Conservation (phyloP, 1,140 invertebrate genomes). For the Ostrea edulis region DNA sequence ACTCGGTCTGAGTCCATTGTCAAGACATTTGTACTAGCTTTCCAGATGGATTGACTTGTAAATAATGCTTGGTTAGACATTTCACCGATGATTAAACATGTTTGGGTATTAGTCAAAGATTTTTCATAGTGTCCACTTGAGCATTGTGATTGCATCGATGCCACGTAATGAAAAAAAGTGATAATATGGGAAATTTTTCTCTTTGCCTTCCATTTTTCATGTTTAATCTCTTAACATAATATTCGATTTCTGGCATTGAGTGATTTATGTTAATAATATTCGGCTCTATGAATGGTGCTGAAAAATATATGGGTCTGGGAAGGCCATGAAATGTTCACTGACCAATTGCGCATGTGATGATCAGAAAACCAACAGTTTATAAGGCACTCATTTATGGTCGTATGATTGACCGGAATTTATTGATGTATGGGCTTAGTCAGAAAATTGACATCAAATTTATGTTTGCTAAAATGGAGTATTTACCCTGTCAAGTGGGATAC, state of each 20-base stretch:
- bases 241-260: neutral
- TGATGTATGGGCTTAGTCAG: neutral
- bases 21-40: conserved; percentile 15
- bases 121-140: conserved; percentile 8
- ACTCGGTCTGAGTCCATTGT: neutral
- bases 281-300: conserved; percentile 5
- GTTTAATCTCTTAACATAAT: conserved; percentile 19
- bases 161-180: conserved; percentile 20
- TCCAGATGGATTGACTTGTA: conserved; percentile 28
- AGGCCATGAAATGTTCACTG: neutral
- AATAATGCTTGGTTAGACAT: conserved; percentile 34
- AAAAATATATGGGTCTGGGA: conserved; percentile 13
- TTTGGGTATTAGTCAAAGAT: conserved; percentile 6
- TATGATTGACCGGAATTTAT: conserved; percentile 16
- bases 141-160: conserved; percentile 3
- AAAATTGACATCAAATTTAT: conserved; percentile 28
- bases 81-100: conserved; percentile 22
- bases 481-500: conserved; percentile 26
- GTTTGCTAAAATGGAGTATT: conserved; percentile 17
- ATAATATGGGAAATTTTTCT: neutral
- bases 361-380: neutral
- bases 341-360: neutral
- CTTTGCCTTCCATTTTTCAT: neutral
- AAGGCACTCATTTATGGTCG: neutral
- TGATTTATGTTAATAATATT: neutral